phyloP scores from a whole-genome alignment of 2,888 invertebrate species.

The Polyommatus iphigenia region DNA sequence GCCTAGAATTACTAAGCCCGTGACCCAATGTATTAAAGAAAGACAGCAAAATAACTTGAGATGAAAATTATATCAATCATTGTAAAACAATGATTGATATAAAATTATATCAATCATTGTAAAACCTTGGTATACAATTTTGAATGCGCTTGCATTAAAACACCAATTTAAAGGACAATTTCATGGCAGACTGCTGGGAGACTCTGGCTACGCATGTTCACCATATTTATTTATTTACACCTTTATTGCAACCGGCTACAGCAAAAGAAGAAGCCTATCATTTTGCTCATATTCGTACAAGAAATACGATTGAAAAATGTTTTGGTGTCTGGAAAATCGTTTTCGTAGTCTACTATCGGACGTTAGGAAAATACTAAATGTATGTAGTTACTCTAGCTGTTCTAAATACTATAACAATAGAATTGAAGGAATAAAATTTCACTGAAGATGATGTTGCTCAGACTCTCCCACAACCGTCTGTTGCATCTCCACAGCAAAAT shows the following conservation, averaged over 20 bases:
- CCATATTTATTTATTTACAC: slow-evolving; percentile 26
- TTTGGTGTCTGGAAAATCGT: slow-evolving; percentile 33
- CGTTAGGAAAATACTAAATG: slow-evolving; percentile 27
- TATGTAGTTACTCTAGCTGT: slow-evolving; percentile 30
- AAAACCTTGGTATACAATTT: no score
- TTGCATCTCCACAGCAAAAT: neutral
- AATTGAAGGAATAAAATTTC: neutral
- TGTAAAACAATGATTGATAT: no score
- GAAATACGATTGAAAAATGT: slow-evolving; percentile 6
- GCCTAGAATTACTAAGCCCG: no score
- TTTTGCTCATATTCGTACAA: neutral
- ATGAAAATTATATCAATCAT: no score
- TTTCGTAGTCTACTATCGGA: slow-evolving; percentile 32
- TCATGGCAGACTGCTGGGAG: slow-evolving; percentile 15
- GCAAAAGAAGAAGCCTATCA: slow-evolving; percentile 13
- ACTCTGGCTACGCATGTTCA: slow-evolving; percentile 13
- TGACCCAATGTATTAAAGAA: no score
- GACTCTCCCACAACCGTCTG: neutral
- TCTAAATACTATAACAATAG: no score
- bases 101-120: no score
- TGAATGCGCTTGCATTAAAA: slow-evolving; percentile 33
- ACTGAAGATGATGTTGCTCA: slow-evolving; percentile 10
- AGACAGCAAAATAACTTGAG: no score
- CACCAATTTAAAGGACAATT: slow-evolving; percentile 38
- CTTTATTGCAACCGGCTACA: neutral